These are phyloP conservation scores for Xanthorhoe spadicearia DNA, from an alignment of 2,888 invertebrate genomes.

Conservation along the genomic window DNA sequence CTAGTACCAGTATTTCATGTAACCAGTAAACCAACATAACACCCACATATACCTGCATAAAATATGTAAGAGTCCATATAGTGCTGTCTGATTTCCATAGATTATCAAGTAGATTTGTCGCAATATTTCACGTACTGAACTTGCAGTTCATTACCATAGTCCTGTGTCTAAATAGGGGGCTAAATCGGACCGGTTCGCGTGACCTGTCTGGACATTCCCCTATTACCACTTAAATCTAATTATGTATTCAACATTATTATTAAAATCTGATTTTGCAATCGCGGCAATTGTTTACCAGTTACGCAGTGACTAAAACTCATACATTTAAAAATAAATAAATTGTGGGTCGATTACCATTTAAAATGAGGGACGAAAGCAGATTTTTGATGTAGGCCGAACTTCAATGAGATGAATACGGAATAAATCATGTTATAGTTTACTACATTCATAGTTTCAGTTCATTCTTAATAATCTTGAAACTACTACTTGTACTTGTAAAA, in stretches of 20 bases:
- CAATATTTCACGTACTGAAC: slow-evolving; percentile 34
- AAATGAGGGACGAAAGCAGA: too few species aligned
- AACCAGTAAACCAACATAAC: not conserved
- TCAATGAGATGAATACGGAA: too few species aligned
- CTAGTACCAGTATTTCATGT: not conserved
- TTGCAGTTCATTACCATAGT: slow-evolving; percentile 42
- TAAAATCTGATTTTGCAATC: slow-evolving; percentile 37
- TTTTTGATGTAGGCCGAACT: too few species aligned
- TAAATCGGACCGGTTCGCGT: slow-evolving; percentile 31
- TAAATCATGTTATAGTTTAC: too few species aligned
- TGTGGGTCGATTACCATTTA: too few species aligned
- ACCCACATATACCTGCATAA: not conserved
- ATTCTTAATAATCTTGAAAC: not conserved
- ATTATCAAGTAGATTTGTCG: slow-evolving; percentile 41
- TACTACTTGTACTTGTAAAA: not conserved
- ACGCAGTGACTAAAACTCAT: not conserved
- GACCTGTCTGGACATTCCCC: slow-evolving; percentile 36
- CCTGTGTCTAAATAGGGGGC: slow-evolving; percentile 41
- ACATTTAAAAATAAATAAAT: too few species aligned
- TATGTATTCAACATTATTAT: slow-evolving; percentile 37
- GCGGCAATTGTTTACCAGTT: slow-evolving; percentile 25
- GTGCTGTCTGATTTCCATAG: slow-evolving; percentile 33
- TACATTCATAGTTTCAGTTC: too few species aligned
- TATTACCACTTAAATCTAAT: slow-evolving; percentile 36
- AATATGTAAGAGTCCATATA: slow-evolving; percentile 5